Evolutionary conservation across 2,888 invertebrate genomes (phyloP).

Genomic region (Drosophila monieri): DNA sequence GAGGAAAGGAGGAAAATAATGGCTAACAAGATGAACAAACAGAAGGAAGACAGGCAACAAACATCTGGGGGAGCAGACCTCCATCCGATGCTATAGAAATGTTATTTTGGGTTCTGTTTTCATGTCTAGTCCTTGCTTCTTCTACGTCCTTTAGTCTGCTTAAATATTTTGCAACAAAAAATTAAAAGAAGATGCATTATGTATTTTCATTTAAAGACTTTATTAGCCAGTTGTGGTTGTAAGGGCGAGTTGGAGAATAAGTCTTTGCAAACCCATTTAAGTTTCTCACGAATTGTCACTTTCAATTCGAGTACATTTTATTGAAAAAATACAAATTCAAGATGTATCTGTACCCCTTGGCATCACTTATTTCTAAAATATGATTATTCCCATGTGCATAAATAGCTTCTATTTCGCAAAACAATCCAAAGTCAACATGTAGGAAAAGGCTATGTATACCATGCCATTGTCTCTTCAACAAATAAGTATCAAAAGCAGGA

Average conservation of each 20-base stretch:
- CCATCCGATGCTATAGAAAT: slow-evolving; percentile 7
- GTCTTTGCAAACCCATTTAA: not conserved
- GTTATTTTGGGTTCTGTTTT: slow-evolving; percentile 18
- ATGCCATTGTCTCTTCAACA: not conserved
- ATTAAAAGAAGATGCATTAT: slow-evolving; percentile 50
- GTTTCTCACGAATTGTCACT: not conserved
- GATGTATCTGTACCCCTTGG: too few species aligned
- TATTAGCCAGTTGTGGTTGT: slow-evolving; percentile 3
- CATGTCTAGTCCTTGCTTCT: not conserved
- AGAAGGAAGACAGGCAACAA: slow-evolving; percentile 10
- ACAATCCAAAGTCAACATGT: not conserved
- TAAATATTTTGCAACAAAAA: slow-evolving; percentile 64
- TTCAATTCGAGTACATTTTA: not conserved
- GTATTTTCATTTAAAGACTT: slow-evolving; percentile 46
- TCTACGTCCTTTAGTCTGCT: slow-evolving; percentile 13
- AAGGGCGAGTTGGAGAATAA: not conserved
- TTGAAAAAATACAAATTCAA: too few species aligned
- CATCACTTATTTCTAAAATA: not conserved
- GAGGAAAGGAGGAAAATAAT: slow-evolving; percentile 24
- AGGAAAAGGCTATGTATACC: slow-evolving; percentile 33
- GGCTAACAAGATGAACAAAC: slow-evolving; percentile 33
- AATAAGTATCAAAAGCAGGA: slow-evolving; percentile 31
- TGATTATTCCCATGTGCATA: not conserved
- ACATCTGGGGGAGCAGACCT: not conserved
- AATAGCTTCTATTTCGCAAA: not conserved